Base-by-base conservation (phyloP, 1,140 invertebrate genomes). In the Telenomus remus region DNA sequence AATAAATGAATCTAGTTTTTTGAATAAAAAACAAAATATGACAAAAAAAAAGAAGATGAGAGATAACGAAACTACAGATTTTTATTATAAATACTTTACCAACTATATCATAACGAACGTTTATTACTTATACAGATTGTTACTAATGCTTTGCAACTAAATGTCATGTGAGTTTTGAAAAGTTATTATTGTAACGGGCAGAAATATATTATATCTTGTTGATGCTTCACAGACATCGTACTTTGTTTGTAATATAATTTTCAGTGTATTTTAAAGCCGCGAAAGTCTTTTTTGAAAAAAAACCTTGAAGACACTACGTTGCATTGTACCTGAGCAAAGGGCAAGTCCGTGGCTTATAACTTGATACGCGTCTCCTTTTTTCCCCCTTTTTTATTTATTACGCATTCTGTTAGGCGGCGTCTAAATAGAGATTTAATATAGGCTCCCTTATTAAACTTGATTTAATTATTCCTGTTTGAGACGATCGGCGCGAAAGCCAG, bases 301-400 rank as follows among this genome's bases (percentile, higher is more conserved):
- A 57, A 9, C 39, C 19, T 48, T 60, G 42, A 69, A 66, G 53
- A 78, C 35, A 71, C 65, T 53, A 61, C 48, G 60, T 53, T 83
- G 56, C 82, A 80, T 80, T 83, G 84, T 86, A 85, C 84, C 85
- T 86, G 85, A 82, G 65, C 70, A 73, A 72, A 73, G 56, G 61
- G 77, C 78, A 82, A 72, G 74, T 50, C 80, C 68, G 35, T 57
- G 69, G 64, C 51, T 71, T 27, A 48, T 65, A 70, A 79, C 37
- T 73, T 63, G 54, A 63, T 65, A 35, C 15, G 11, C 54, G 13
- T 27, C 19, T n/a, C n/a, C n/a, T n/a, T n/a, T n/a, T n/a, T n/a
- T n/a, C n/a, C n/a, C n/a, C n/a, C n/a, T n/a, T n/a, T n/a, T 13
- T 51, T 57, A 53, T 39, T 50, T 10, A 35, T 27, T 27, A 27